Base-by-base conservation (phyloP, 1,140 invertebrate genomes). In the Octopus bimaculoides region DNA sequence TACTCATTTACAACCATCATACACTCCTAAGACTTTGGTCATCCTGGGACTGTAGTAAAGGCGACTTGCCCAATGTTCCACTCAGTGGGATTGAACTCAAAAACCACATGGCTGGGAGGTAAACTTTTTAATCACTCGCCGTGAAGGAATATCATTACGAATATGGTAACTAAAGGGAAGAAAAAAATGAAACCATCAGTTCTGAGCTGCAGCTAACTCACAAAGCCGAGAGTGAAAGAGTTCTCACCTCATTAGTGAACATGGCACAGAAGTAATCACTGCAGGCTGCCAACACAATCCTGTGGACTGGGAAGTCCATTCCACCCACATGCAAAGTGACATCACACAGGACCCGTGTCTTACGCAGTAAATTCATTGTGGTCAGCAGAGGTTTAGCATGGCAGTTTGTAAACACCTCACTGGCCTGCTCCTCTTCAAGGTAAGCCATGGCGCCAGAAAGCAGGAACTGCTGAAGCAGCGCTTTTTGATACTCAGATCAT, bases 231-330 rank as follows among this genome's bases (percentile, higher is more conserved):
- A 53, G 4, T 54, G 17, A 55, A 9, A 41, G 8, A 66, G 9
- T 12, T 66, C 5, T 12, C 79, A 87, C 86, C 79, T 85, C 85
- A 83, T 86, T 87, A 9, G 86, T 85, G 66, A 93, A 90, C 91
- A 93, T 92, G 0, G 92, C 92, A 79, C 90, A 89, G 85, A 93
- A 93, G 80, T 93, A 93, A 6, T 93, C 92, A 82, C 92, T 93
- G 75, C 92, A 91, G 0, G 89, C 86, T n/a, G 90, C 88, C 41
- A 94, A 89, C 4, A 94, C 91, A 56, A 92, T 91, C 0, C 92
- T 91, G 87, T 94, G 93, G 5, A 93, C 93, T 4, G 93, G 93
- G 82, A 94, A 92, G 76, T 93, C 89, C 91, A 93, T 93, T 41
- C 91, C 88, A 12, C 93, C 93, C 6, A 93, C 93, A 78, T 93